These are phyloP conservation scores for Morpho achilles DNA, from an alignment of 2,888 invertebrate genomes.

Conservation along the genomic window DNA sequence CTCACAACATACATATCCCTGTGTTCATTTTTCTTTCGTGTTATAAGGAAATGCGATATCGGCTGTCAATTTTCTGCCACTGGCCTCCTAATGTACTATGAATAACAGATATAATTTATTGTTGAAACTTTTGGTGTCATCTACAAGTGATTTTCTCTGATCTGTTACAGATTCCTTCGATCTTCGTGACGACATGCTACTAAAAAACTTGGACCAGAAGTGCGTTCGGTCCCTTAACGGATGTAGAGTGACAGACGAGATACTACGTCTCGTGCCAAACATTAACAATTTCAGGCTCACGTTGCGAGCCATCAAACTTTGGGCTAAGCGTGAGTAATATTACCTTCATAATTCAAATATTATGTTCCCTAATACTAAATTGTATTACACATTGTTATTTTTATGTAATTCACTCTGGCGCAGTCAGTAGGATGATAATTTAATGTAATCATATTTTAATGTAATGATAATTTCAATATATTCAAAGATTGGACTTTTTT, in stretches of 20 bases:
- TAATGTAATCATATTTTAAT: too few species aligned
- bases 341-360: neutral
- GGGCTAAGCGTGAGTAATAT: conserved; percentile 93
- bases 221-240: conserved; percentile 98
- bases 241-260: conserved; percentile 99
- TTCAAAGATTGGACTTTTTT: too few species aligned
- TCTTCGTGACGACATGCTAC: conserved; percentile 91
- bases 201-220: conserved; percentile 97
- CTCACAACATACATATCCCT: too few species aligned
- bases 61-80: too few species aligned
- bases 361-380: too few species aligned
- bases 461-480: too few species aligned
- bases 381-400: conserved; percentile 27
- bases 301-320: conserved; percentile 95
- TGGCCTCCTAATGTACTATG: too few species aligned
- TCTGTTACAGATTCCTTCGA: conserved; percentile 83
- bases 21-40: too few species aligned
- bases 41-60: too few species aligned
- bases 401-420: neutral
- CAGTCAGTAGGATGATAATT: too few species aligned
- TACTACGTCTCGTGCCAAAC: conserved; percentile 95
- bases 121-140: too few species aligned
- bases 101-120: too few species aligned
- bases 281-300: conserved; percentile 96
- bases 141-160: neutral